Base-by-base conservation (phyloP, 2,888 invertebrate species). In the Periphyllus acericola region DNA sequence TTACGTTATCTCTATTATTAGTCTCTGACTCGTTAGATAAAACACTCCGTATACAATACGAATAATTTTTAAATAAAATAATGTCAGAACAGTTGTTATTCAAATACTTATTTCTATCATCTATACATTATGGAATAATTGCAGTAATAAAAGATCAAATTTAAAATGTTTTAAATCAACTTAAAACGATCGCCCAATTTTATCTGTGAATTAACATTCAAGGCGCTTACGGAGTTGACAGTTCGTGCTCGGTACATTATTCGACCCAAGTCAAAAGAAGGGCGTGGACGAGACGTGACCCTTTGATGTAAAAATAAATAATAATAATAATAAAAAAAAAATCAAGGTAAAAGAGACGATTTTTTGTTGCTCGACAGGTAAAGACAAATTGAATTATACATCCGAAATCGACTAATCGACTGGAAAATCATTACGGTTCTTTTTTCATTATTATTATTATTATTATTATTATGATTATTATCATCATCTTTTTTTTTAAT, bases 331-430 rank as follows among this genome's bases (percentile, higher is more conserved):
- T 21, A 40, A 46, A 19, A 40, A 29, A 46, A n/a, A 82, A 52
- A 71, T 25, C 29, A 25, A 32, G 1, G 17, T 19, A 72, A 46
- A 32, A 81, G 29, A 32, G 1, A 19, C 29, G 0, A 32, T 29
- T 72, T 82, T 72, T 46, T 11, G 71, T 25, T 4, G 2, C 17
- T 32, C 17, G 52, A 82, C 25, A 46, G 25, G 17, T n/a, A 17
- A 83, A 83, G n/a, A 55, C n/a, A 1, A 72, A 72, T 72, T 25
- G 72, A 72, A 83, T 83, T 55, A 83, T 19, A 34, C 9, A 32
- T 68, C 29, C 36, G 72, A 72, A 55, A 83, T 72, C 9, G 52
- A 55, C 72, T 36, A 71, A 34, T 72, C 72, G 52, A 34, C 9
- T 5, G 52, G 1, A 52, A 72, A 83, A 82, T 71, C 19, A 32